Conservation (phyloP, 2,888 invertebrate genomes). For the Netelia fuscicornis region DNA sequence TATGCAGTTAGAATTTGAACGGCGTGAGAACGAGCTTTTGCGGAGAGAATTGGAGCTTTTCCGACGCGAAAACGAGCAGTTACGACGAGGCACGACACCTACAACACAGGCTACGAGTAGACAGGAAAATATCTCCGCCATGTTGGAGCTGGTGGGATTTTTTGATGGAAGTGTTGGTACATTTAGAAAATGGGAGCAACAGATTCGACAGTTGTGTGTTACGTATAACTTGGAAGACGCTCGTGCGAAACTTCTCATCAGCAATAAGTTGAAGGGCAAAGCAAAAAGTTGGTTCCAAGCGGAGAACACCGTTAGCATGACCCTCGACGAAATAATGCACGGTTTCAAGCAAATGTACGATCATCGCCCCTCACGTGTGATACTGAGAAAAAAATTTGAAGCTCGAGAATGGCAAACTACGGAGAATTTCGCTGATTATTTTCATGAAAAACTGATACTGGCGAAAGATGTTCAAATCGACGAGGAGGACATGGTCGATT, state of each 20-base stretch:
- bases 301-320: constrained; percentile 37
- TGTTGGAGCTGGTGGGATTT: constrained; percentile 50
- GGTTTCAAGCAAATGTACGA: constrained; percentile 64
- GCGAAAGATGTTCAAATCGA: constrained; percentile 62
- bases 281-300: constrained; percentile 64
- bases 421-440: constrained; percentile 68
- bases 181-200: constrained; percentile 53
- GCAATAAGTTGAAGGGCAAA: constrained; percentile 53
- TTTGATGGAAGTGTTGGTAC: constrained; percentile 57
- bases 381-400: constrained; percentile 62
- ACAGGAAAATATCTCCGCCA: constrained; percentile 48
- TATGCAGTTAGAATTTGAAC: not conserved
- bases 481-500: constrained; percentile 62
- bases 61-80: constrained; percentile 52
- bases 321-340: constrained; percentile 54
- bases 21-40: constrained; percentile 24
- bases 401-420: constrained; percentile 58
- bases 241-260: constrained; percentile 48
- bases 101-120: not conserved
- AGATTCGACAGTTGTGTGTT: constrained; percentile 45
- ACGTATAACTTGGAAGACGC: constrained; percentile 49
- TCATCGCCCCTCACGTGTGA: constrained; percentile 55
- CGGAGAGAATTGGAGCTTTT: constrained; percentile 51
- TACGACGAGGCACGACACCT: constrained; percentile 22
- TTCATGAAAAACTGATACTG: constrained; percentile 67